Base-by-base conservation (phyloP, 2,113 vertebrate species). In the Psilopsiagon aymara region DNA sequence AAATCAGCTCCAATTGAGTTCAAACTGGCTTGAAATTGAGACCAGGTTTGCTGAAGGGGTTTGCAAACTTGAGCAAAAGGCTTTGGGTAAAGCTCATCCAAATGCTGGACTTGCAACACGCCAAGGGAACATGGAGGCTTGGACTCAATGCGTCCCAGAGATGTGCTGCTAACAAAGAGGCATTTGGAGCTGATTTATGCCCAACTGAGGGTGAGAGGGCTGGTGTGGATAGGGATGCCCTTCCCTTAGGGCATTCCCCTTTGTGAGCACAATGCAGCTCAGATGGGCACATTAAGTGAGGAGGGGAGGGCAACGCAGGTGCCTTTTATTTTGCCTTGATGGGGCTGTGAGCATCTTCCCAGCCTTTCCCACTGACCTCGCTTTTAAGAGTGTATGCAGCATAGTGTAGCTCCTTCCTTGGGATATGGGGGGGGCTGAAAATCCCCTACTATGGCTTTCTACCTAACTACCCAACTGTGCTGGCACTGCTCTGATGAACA, bases 401-500 rank as follows among this genome's bases (percentile, higher is more conserved):
- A 21, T 0, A 1, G 0, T 18, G 1, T 0, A 0, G 0, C 10
- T 44, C 6, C 2, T 55, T 63, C 2, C 1, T 1, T 33, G 37
- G 64, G 46, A 1, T 0, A 3, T 20, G 14, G 4, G 25, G 41
- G 25, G 41, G 19, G 20, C 17, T 31, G 51, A 20, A 27, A 28
- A 2, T 8, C 7, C 5, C 0, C 0, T 0, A 0, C 4, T 3
- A 0, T 7, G 7, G 14, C 4, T 5, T 51, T 21, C 17, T 4
- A 1, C 3, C 3, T 15, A 17, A 0, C 64, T 24, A 35, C 33
- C 10, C 6, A 5, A 44, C 28, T 21, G 6, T 4, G n/a, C 33
- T 19, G 49, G 18, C 2, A 0, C 73, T 21, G 39, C 57, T 62
- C 24, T 0, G 2, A 3, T 5, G 43, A 28, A 20, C 15, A 27